These are phyloP conservation scores for Siderastrea radians DNA, from an alignment of 92 coral and sea anemone species.

Conservation along the genomic window DNA sequence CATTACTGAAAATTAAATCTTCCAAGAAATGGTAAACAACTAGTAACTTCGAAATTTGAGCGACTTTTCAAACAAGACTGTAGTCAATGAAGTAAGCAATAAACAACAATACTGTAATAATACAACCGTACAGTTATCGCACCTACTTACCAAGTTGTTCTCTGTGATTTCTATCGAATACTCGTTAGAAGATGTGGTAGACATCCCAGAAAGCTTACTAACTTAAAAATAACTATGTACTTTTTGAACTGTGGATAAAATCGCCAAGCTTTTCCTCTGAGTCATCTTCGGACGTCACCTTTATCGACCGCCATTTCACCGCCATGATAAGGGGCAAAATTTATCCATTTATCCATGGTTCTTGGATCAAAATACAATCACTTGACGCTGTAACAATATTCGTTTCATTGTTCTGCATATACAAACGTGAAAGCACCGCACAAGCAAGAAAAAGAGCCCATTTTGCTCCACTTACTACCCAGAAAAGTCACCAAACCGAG, in stretches of 20 bases:
- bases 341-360: background rate
- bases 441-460: background rate
- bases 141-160: conserved; percentile 60
- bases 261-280: background rate
- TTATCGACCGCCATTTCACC: conserved; percentile 6
- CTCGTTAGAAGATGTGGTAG: background rate
- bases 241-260: background rate
- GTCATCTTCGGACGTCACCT: background rate
- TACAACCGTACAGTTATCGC: background rate
- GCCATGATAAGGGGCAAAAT: background rate
- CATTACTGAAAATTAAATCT: too few species aligned
- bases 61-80: background rate
- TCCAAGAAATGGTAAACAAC: too few species aligned
- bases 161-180: conserved; percentile 57
- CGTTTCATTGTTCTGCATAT: background rate
- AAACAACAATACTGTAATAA: background rate
- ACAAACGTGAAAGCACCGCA: background rate
- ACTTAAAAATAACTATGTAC: background rate
- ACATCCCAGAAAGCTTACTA: conserved; percentile 9
- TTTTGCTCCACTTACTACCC: background rate
- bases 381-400: background rate
- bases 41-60: too few species aligned
- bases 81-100: background rate
- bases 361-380: background rate
- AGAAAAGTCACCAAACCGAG: background rate